These are phyloP conservation scores for Cephus cinctus DNA, from an alignment of 1,140 invertebrate genomes.

Conservation along the genomic window DNA sequence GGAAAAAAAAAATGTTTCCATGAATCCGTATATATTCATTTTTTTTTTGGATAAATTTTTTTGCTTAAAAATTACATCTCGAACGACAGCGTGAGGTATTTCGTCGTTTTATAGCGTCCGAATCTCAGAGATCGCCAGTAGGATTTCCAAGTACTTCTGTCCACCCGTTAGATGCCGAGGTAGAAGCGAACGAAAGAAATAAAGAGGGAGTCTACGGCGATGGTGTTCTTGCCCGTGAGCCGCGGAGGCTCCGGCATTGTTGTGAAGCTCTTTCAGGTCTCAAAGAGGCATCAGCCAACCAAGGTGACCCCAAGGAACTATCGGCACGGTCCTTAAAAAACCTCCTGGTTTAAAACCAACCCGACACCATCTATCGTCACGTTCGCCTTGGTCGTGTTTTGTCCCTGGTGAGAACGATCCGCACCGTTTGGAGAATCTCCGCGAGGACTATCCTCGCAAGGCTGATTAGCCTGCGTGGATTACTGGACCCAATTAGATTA, in stretches of 20 bases:
- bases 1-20: not conserved
- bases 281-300: slow-evolving; percentile 30
- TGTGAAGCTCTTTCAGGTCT: slow-evolving; percentile 35
- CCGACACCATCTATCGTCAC: not conserved
- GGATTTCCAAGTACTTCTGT: not conserved
- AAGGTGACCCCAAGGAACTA: slow-evolving; percentile 28
- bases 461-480: not conserved
- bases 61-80: no score
- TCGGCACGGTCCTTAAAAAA: slow-evolving; percentile 25
- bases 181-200: slow-evolving; percentile 10
- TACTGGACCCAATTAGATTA: not conserved
- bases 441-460: not conserved
- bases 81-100: no score
- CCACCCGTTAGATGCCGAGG: no score
- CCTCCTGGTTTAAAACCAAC: slow-evolving; percentile 12
- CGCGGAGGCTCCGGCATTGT: slow-evolving; percentile 34
- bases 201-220: slow-evolving; percentile 8
- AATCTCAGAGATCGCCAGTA: no score
- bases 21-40: no score
- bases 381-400: not conserved
- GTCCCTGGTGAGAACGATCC: slow-evolving; percentile 1
- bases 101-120: no score
- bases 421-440: no score
- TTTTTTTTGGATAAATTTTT: not conserved
- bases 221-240: slow-evolving; percentile 25